Percentiles rank a stretch among this genome's conserved stretches.
Conservation (phyloP, 1,140 invertebrate genomes). For the Brachionus angularis region DNA sequence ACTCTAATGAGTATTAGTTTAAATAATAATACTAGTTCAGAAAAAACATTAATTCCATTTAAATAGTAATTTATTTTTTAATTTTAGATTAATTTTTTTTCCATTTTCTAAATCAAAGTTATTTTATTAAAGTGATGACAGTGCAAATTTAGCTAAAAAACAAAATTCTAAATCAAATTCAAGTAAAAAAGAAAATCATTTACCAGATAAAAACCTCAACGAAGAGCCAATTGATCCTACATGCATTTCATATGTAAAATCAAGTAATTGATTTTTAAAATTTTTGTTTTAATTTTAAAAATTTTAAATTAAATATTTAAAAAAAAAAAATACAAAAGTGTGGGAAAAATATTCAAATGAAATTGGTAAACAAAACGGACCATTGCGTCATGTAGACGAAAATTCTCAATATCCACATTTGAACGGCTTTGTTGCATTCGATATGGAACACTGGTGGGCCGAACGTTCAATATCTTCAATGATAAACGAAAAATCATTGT, state of each 20-base stretch:
- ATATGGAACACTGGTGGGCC: conserved; percentile 41
- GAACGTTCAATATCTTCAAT: conserved; percentile 34
- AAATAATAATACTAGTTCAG: not conserved
- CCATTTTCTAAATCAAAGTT: not conserved
- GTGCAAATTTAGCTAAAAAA: not conserved
- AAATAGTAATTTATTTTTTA: not conserved
- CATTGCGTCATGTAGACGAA: conserved; percentile 26
- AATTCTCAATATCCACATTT: conserved; percentile 34
- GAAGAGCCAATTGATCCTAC: conserved; percentile 22
- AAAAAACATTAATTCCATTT: conserved; percentile 12
- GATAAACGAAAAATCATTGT: conserved; percentile 29
- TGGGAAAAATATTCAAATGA: conserved; percentile 39
- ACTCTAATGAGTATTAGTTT: too few species aligned
- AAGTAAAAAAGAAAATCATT: not conserved
- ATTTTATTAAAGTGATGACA: conserved; percentile 13
- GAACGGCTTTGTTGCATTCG: conserved; percentile 40
- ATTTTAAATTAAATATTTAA: not conserved
- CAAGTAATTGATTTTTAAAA: conserved; percentile 25
- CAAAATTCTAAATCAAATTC: conserved; percentile 1
- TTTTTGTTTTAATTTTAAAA: conserved; percentile 5
- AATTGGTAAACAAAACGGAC: conserved; percentile 25
- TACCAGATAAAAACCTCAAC: not conserved
- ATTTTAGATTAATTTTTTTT: not conserved
- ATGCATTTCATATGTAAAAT: conserved; percentile 40
- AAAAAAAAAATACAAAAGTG: not conserved